Evolutionary conservation across 30 jellyfish, hydroid and myxozoan species (phyloP), one percentile per base, ranked within the genome.

Genomic region (Phacellophora camtschatica): DNA sequence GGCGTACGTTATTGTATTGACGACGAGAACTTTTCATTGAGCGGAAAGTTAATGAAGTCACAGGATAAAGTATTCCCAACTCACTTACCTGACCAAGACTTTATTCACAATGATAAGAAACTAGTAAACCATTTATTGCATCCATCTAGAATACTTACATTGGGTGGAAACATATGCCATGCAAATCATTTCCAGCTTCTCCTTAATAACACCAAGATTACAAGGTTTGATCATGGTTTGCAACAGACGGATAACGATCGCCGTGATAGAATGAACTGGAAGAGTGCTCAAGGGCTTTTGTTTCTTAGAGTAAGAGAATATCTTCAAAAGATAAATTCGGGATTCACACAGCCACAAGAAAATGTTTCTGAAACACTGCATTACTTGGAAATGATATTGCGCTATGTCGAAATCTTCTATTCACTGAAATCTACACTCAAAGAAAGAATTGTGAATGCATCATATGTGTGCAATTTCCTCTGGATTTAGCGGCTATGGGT

Each of bases 221-320:
- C 62, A 5, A 43, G 64, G 29, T 61, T 61, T 61, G 62, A 45
- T 8, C 85, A 48, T 43, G 85, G 85, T 30, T 71, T 43, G 85
- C 85, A 71, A 5, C 64, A 48, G 19, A 20, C 85, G 18, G 85
- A 71, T 30, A 13, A 42, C 10, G 85, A 71, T 15, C 85, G 71
- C 20, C 62, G 39, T 12, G 85, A 71, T 48, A 45, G 85, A 9
- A 71, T 71, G 85, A 71, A 71, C 54, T 68, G 82, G 82, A 74
- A 41, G 54, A 35, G 71, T 27, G 82, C 71, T 3, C 68, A 71
- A 27, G 12, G 85, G 75, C 51, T 71, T 1, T 61, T 71, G 85
- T 71, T 71, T 41, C 85, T 41, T 24, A 29, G 33, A 43, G 85
- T 71, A 23, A 49, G 71, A 71, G 51, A 32, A 5, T 71, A 53